Evolutionary conservation across 2,888 invertebrate species (phyloP).

Genomic region (Melanargia galathea): DNA sequence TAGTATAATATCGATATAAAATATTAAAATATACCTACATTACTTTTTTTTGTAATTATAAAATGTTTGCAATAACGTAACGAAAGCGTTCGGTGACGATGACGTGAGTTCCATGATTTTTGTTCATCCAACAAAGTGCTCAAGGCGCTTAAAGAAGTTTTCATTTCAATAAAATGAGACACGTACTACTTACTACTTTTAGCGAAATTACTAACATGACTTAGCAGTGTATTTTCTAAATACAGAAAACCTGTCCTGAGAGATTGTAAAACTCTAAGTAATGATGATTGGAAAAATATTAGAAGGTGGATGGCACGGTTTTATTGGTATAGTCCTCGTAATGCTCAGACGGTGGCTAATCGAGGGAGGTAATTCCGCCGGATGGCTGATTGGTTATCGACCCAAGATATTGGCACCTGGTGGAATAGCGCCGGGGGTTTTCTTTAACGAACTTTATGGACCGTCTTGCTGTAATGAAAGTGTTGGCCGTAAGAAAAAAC

Average conservation of each 20-base stretch:
- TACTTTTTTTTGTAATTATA: too few relatives aligned
- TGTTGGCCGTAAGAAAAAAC: too few relatives aligned
- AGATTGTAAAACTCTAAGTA: conserved; percentile 33
- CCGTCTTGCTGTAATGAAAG: conserved; percentile 16
- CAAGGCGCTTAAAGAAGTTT: too few relatives aligned
- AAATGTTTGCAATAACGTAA: too few relatives aligned
- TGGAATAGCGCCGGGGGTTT: conserved; percentile 49
- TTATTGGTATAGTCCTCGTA: conserved; percentile 53
- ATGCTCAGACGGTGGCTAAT: conserved; percentile 67
- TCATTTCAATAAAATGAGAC: not conserved
- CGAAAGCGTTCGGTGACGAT: too few relatives aligned
- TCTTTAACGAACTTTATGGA: conserved; percentile 44
- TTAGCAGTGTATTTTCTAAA: not conserved
- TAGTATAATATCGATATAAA: too few relatives aligned
- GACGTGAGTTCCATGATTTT: too few relatives aligned
- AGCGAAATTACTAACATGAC: too few relatives aligned
- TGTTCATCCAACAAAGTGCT: too few relatives aligned
- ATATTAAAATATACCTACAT: too few relatives aligned
- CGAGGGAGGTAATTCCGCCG: conserved; percentile 67
- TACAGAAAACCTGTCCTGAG: conserved; percentile 16
- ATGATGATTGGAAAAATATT: conserved; percentile 45
- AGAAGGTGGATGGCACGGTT: conserved; percentile 40
- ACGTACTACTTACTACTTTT: too few relatives aligned
- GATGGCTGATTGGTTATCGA: conserved; percentile 77
- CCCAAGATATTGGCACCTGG: conserved; percentile 52